A percentile compares a stretch with the other conserved stretches of the same genome.
Evolutionary conservation across 2,113 vertebrate species (phyloP).

Genomic region (Grammomys surdaster): DNA sequence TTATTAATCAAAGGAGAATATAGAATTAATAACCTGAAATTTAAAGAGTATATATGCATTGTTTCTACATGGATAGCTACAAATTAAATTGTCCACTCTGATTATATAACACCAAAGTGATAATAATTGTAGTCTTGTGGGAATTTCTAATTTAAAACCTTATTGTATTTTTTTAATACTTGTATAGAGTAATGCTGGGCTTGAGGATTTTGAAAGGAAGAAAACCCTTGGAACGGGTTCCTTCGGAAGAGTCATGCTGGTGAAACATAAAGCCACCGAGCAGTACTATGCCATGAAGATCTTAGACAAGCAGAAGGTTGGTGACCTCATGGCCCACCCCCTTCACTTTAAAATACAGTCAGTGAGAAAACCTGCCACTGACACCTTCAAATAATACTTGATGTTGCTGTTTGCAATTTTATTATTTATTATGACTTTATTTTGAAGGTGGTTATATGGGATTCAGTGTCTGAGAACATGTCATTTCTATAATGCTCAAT

Average conservation of each 20-base stretch:
- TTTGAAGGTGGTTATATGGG: background rate
- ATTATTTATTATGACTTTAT: slow-evolving; percentile 47
- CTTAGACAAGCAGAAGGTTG: slow-evolving; percentile 99
- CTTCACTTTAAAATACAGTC: background rate
- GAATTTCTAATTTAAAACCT: slow-evolving; percentile 20
- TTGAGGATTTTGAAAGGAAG: slow-evolving; percentile 98
- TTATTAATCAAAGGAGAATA: slow-evolving; percentile 56
- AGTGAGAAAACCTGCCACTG: background rate
- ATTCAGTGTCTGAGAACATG: background rate
- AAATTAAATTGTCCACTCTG: slow-evolving; percentile 7
- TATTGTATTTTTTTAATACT: slow-evolving; percentile 66
- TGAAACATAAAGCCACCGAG: slow-evolving; percentile 97
- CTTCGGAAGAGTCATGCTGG: slow-evolving; percentile 98
- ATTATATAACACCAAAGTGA: slow-evolving; percentile 3
- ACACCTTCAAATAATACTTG: background rate
- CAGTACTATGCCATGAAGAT: slow-evolving; percentile 99
- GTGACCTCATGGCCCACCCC: slow-evolving; percentile 61
- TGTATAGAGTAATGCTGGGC: slow-evolving; percentile 94
- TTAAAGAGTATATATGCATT: background rate
- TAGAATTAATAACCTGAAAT: slow-evolving; percentile 33
- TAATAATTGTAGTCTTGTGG: background rate
- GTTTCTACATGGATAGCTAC: slow-evolving; percentile 56
- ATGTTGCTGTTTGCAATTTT: slow-evolving; percentile 45
- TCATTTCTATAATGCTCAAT: slow-evolving; percentile 45
- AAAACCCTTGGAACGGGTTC: slow-evolving; percentile 99